Percentiles rank a stretch among this genome's conserved stretches.
Evolutionary conservation across 1,140 invertebrate species (phyloP).

Genomic region (Drosophila melanogaster): DNA sequence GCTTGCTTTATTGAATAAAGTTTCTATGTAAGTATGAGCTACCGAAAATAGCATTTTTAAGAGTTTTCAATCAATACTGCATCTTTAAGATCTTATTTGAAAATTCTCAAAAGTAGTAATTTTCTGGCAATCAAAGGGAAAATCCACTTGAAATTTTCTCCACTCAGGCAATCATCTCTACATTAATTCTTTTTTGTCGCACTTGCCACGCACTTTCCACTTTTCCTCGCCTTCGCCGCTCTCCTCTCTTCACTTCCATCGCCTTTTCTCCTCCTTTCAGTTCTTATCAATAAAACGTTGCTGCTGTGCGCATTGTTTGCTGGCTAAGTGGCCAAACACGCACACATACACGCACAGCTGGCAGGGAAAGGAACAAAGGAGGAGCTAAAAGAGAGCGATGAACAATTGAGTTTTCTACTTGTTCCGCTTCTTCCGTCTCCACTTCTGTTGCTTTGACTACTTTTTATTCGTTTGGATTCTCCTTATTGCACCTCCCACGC

Average conservation of each 20-base stretch:
- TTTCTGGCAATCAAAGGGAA: background rate
- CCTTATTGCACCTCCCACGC: conserved; percentile 41
- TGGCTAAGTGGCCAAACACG: conserved; percentile 60
- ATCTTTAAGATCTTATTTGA: background rate
- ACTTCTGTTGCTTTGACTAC: conserved; percentile 52
- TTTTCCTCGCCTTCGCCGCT: conserved; percentile 31
- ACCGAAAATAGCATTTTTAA: no score
- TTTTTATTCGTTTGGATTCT: conserved; percentile 57
- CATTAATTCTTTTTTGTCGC: conserved; percentile 23
- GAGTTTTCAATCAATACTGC: no score
- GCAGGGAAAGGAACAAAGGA: conserved; percentile 28
- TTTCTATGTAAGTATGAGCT: no score
- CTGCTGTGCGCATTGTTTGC: conserved; percentile 52
- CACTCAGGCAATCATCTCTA: conserved; percentile 20
- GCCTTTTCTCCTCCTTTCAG: conserved; percentile 1
- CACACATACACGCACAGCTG: conserved; percentile 30
- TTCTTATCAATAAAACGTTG: conserved; percentile 71
- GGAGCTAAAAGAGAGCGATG: conserved; percentile 44
- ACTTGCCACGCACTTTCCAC: conserved; percentile 71
- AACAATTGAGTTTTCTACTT: conserved; percentile 80
- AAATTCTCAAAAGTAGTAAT: background rate
- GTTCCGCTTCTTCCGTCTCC: conserved; percentile 38
- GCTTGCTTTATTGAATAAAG: background rate
- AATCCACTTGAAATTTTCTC: background rate
- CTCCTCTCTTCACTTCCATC: conserved; percentile 30